Percentiles rank a stretch among this genome's conserved stretches.
Conservation (phyloP, 2,113 vertebrate species). For the Anguilla japonica region DNA sequence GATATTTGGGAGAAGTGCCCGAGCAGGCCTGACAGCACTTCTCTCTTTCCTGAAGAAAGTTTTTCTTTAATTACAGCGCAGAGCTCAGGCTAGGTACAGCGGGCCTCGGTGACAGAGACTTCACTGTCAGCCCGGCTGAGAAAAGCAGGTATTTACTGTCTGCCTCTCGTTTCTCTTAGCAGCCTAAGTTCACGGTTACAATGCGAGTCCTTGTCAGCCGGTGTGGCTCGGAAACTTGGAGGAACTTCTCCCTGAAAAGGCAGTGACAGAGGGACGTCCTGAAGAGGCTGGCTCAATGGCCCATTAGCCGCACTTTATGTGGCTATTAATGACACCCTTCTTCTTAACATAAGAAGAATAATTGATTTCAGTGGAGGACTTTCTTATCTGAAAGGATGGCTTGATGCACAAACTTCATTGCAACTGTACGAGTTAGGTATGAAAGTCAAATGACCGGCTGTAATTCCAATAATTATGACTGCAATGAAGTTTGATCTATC, state of each 20-base stretch:
- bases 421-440: too few relatives aligned
- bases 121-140: not conserved
- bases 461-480: too few relatives aligned
- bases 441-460: too few relatives aligned
- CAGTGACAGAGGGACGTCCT: not conserved
- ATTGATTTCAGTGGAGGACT: not conserved
- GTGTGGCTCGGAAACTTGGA: not conserved
- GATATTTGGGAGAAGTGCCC: not conserved
- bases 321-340: not conserved
- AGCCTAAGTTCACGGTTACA: not conserved
- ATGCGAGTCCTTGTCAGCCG: slow-evolving; percentile 1
- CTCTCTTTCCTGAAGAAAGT: not conserved
- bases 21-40: not conserved
- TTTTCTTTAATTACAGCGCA: not conserved
- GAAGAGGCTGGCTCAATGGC: not conserved
- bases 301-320: not conserved
- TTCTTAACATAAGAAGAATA: not conserved
- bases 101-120: not conserved
- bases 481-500: not conserved
- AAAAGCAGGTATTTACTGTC: not conserved
- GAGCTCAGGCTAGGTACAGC: not conserved
- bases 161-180: not conserved
- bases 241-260: not conserved
- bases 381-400: not conserved
- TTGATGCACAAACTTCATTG: too few relatives aligned